A percentile compares a stretch with the other conserved stretches of the same genome.
These are phyloP conservation scores for Dorcus parallelipipedus DNA, from an alignment of 2,888 invertebrate genomes.

Conservation along the genomic window DNA sequence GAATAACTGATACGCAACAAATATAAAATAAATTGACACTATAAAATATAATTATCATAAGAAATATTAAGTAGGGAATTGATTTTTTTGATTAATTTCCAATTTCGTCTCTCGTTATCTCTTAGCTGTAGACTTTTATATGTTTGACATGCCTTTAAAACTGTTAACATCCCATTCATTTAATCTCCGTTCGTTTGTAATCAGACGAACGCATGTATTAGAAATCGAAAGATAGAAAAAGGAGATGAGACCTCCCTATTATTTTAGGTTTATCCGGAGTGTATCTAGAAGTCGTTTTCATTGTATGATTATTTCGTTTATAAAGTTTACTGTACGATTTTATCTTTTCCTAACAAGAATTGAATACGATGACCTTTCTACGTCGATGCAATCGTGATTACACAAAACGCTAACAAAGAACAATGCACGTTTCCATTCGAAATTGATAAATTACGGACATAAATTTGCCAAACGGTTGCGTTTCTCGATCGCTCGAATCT, in stretches of 20 bases:
- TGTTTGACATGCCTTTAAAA: too few relatives aligned
- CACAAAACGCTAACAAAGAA: not conserved
- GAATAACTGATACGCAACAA: too few relatives aligned
- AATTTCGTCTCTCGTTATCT: too few relatives aligned
- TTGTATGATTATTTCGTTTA: not conserved
- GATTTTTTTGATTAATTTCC: too few relatives aligned
- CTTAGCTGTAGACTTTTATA: too few relatives aligned
- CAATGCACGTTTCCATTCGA: not conserved
- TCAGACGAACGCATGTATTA: too few relatives aligned
- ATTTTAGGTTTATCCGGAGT: not conserved
- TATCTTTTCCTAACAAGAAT: not conserved
- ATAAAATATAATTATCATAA: too few relatives aligned
- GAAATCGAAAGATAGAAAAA: too few relatives aligned
- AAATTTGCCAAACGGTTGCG: conserved; percentile 1
- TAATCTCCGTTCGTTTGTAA: too few relatives aligned
- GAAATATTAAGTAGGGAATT: too few relatives aligned
- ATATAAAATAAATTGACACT: too few relatives aligned
- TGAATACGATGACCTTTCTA: not conserved
- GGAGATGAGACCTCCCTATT: not conserved
- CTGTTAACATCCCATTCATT: too few relatives aligned
- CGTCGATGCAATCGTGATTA: not conserved
- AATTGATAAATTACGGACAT: not conserved
- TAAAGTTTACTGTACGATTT: not conserved
- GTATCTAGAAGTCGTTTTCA: not conserved
- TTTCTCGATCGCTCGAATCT: not conserved